Evolutionary conservation across 2,888 invertebrate species (phyloP).

Genomic region (Tryphoninae sp.): DNA sequence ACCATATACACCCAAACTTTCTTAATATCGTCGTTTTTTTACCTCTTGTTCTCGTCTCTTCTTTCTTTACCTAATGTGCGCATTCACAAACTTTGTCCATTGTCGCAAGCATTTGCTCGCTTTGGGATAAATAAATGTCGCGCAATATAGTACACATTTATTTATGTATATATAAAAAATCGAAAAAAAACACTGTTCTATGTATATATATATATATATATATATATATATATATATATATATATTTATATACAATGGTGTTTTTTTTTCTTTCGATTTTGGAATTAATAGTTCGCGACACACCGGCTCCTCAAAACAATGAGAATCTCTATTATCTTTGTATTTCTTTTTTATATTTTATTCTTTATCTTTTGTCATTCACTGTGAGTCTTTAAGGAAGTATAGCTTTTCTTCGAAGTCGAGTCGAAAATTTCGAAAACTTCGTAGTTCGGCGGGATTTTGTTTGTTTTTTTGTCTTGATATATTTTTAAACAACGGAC

Average conservation of each 20-base stretch:
- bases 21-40: not conserved
- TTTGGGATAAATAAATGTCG: not conserved
- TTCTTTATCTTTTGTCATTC: not conserved
- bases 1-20: constrained; percentile 49
- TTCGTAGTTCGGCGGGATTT: not conserved
- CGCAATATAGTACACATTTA: not conserved
- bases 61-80: not conserved
- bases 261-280: not conserved
- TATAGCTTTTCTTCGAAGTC: constrained; percentile 10
- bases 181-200: too few species aligned
- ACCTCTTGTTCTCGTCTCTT: not conserved
- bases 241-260: not conserved
- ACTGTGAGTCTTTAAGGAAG: constrained; percentile 19
- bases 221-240: too few species aligned
- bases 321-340: constrained; percentile 2
- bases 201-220: not conserved
- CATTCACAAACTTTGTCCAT: constrained; percentile 2
- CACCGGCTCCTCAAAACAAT: constrained; percentile 7
- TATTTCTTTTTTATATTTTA: not conserved
- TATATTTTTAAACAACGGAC: not conserved
- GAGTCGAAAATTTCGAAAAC: constrained; percentile 12
- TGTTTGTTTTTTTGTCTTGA: not conserved
- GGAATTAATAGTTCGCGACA: not conserved
- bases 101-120: not conserved
- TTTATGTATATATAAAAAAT: not conserved